Evolutionary conservation across 2,888 invertebrate genomes (phyloP), one percentile per base, ranked within the genome.

Genomic region (Drosophila macrospina): DNA sequence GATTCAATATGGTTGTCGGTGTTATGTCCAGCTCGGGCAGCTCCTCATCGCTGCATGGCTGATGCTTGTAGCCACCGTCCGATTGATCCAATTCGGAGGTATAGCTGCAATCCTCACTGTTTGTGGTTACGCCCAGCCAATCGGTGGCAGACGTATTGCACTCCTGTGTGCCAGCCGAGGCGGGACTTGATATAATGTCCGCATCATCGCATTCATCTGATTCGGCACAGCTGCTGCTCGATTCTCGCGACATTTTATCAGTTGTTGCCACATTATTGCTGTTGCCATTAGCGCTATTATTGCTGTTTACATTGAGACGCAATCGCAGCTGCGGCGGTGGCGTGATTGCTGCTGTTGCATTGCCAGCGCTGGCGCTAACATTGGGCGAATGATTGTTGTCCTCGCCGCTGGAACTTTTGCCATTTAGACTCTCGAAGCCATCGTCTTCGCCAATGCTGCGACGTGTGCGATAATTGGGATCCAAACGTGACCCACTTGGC

Each of bases 41-140:
- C 78, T 94, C 94, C 1, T 93, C 94, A 39, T 85, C 85, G 51
- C 82, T 85, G 3, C 93, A 92, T 44, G 92, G 92, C 52, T 88
- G 83, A 42, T 93, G 92, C 73, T 93, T 93, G 57, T 93, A 94
- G 0, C 93, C 94, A 78, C 94, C 93, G 80, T 94, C 94, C 0
- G 93, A 94, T 42, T 94, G 94, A 73, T 95, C 95, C 4, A 95
- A 93, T 75, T 96, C 97, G 0, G 97, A 96, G 80, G 95, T 96
- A 88, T 96, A 97, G 90, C 96, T 96, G 91, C 96, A 85, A 47
- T 85, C 85, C 92, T 93, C 93, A 93, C 97, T 97, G 92, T 97
- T 97, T 83, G 97, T 97, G 44, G 97, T 97, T 71, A 97, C 95
- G 66, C 97, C 97, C 92, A 96, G 94, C 96, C 97, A 97, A 92